Evolutionary conservation across 2,888 invertebrate species (phyloP), one percentile per base, ranked within the genome.

Genomic region (Lasius fuliginosus): DNA sequence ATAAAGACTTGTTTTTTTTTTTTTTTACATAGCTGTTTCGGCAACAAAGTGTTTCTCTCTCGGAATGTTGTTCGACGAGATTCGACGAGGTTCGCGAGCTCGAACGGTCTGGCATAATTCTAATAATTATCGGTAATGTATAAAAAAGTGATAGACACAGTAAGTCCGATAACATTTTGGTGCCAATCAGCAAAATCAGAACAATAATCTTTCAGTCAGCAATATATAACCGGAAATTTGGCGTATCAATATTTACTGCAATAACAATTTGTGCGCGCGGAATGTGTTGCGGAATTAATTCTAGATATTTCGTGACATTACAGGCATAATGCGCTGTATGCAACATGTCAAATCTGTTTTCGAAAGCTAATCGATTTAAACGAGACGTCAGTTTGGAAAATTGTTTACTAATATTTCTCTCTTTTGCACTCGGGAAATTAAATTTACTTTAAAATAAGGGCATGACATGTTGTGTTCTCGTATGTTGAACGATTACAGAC

Each of bases 291-390:
- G 53, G 36, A 36, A 77, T 77, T 77, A 77, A 77, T 77, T 77
- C 27, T 68, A 68, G 18, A 77, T 77, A 77, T 77, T 68, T 53
- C 9, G 40, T 30, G 40, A 56, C 36, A 27, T 56, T 77, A 40
- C 53, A 68, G 27, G 12, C 69, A 40, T 56, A 68, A 68, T 53
- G 23, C 27, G 4, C 53, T 68, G 68, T 27, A 27, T 30, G 27
- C 27, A 53, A 77, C 40, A n/a, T 68, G 53, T 68, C 40, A 56
- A 36, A 40, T 8, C 53, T 77, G 77, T 40, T 68, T 68, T 56
- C 49, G 77, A 77, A 68, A 68, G 53, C 12, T 68, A 53, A 77
- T 77, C 36, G 77, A 77, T 77, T 36, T 56, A n/a, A 68, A 56
- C 40, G 53, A 56, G 56, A 68, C 30, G 27, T 30, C 18, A n/a